Evolutionary conservation across 2,888 invertebrate genomes (phyloP).

Genomic region (Choristoneura rosaceana): DNA sequence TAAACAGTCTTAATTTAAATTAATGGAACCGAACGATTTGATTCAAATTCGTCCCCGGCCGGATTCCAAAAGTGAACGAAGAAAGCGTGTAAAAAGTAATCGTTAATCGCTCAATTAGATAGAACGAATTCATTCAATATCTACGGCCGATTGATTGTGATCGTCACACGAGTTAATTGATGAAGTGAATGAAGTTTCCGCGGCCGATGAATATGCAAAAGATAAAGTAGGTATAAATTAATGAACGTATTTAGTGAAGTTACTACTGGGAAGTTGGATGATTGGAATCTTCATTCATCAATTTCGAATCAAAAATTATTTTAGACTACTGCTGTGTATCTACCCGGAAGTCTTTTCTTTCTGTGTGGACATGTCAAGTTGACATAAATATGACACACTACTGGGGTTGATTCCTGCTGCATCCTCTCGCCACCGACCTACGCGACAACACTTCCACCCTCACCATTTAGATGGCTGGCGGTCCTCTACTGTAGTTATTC

Average conservation of each 20-base stretch:
- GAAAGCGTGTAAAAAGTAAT: constrained; percentile 5
- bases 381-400: too few species aligned
- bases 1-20: too few species aligned
- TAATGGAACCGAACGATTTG: not conserved
- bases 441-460: too few species aligned
- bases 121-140: constrained; percentile 23
- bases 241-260: constrained; percentile 7
- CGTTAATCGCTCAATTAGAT: constrained; percentile 18
- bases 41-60: not conserved
- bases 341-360: too few species aligned
- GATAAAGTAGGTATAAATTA: constrained; percentile 2
- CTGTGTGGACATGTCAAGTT: too few species aligned
- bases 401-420: too few species aligned
- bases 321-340: too few species aligned
- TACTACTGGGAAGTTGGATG: not conserved
- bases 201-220: constrained; percentile 27
- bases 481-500: too few species aligned
- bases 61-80: constrained; percentile 1
- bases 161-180: constrained; percentile 14
- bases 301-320: not conserved
- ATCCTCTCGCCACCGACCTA: too few species aligned
- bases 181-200: constrained; percentile 10
- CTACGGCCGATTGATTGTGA: constrained; percentile 20
- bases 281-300: not conserved
- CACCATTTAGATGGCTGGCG: too few species aligned